A percentile compares a stretch with the other conserved stretches of the same genome.
phyloP scores from a whole-genome alignment of 2,888 invertebrate genomes.

The Epinotia ramella region DNA sequence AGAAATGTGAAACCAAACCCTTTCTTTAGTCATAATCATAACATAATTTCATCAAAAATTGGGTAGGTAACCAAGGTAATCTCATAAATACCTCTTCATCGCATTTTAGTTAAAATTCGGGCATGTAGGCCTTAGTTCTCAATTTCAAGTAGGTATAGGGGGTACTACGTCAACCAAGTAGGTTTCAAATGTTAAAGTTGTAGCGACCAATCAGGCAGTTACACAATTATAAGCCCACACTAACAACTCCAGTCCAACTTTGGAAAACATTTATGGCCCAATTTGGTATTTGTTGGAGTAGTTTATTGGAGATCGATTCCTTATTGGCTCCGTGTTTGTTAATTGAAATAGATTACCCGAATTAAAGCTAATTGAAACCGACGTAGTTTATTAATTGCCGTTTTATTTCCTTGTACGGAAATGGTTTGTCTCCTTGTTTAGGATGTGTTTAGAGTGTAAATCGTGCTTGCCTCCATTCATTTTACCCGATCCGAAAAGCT shows the following conservation, averaged over 20 bases:
- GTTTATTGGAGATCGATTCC: constrained; percentile 37
- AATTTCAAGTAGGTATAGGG: no score
- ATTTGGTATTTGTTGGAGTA: constrained; percentile 22
- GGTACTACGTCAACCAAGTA: no score
- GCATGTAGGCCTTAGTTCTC: no score
- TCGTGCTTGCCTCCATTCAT: not conserved
- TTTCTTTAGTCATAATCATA: no score
- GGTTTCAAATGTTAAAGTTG: not conserved
- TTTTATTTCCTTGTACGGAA: not conserved
- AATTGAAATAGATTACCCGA: constrained; percentile 34
- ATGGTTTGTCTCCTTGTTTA: not conserved
- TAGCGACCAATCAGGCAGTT: constrained; percentile 7
- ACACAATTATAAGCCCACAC: not conserved
- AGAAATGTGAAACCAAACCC: no score
- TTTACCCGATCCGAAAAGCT: no score
- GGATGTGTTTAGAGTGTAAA: not conserved
- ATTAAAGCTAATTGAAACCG: constrained; percentile 13
- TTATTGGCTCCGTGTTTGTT: constrained; percentile 26
- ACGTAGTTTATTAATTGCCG: constrained; percentile 18
- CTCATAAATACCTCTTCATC: no score
- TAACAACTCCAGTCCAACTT: constrained; percentile 5
- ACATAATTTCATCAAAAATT: no score
- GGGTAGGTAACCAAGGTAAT: no score
- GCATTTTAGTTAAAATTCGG: no score
- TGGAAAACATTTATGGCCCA: constrained; percentile 23